Percentiles rank a stretch among this genome's conserved stretches.
Evolutionary conservation across 2,113 vertebrate genomes (phyloP).

Genomic region (human): GRCh38 chr16:15592501-15593000

Average conservation of each 20-base stretch:
- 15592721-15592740: no score
- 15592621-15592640: not conserved
- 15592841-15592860: not conserved
- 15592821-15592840: not conserved
- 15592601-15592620: not conserved
- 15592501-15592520: not conserved
- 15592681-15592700: not conserved
- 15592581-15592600: fast-evolving
- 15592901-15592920: no score
- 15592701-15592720: not conserved
- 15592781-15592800: not conserved
- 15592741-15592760: not conserved
- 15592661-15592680: not conserved
- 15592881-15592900: not conserved
- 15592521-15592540: no score
- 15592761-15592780: no score
- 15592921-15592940: no score
- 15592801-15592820: not conserved
- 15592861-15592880: not conserved
- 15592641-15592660: fast-evolving
- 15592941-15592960: no score
- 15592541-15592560: not conserved
- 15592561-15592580: not conserved
- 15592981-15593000: no score
- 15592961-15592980: no score